phyloP scores from a whole-genome alignment of 2,113 vertebrate species.

The Mugil cephalus region DNA sequence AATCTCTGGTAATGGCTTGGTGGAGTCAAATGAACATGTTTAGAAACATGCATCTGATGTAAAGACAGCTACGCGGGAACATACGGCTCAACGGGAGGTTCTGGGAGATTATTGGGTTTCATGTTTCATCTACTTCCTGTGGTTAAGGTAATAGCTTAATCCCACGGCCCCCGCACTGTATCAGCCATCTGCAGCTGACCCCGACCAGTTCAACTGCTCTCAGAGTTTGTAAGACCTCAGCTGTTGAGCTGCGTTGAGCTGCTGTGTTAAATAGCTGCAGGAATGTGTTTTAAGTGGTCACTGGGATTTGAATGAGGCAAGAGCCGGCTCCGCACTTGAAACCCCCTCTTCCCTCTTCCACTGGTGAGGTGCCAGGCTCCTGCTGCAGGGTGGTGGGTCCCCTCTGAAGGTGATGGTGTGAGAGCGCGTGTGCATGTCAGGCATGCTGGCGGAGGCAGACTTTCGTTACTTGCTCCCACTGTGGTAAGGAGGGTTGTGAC shows the following conservation, averaged over 20 bases:
- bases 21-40: not conserved
- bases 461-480: conserved; percentile 66
- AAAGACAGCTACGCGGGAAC: conserved; percentile 12
- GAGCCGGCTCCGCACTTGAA: conserved; percentile 63
- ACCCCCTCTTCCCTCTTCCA: conserved; percentile 34
- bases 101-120: conserved; percentile 50
- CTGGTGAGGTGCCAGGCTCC: conserved; percentile 73
- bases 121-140: conserved; percentile 65
- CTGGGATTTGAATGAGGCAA: conserved; percentile 65
- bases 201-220: conserved; percentile 46
- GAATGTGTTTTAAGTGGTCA: conserved; percentile 84
- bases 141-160: conserved; percentile 71
- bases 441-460: conserved; percentile 36
- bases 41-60: not conserved
- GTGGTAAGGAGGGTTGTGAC: conserved; percentile 64
- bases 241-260: conserved; percentile 70
- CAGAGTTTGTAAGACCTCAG: conserved; percentile 71
- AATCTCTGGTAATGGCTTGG: conserved; percentile 3
- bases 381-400: conserved; percentile 71
- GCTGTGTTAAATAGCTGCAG: conserved; percentile 75
- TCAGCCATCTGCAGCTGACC: conserved; percentile 45
- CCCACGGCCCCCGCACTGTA: conserved; percentile 49
- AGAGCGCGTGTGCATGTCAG: conserved; percentile 44
- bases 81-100: conserved; percentile 16
- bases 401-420: conserved; percentile 65